These are phyloP conservation scores for Sarcophaga caerulescens DNA, from an alignment of 2,888 invertebrate species.

Conservation along the genomic window DNA sequence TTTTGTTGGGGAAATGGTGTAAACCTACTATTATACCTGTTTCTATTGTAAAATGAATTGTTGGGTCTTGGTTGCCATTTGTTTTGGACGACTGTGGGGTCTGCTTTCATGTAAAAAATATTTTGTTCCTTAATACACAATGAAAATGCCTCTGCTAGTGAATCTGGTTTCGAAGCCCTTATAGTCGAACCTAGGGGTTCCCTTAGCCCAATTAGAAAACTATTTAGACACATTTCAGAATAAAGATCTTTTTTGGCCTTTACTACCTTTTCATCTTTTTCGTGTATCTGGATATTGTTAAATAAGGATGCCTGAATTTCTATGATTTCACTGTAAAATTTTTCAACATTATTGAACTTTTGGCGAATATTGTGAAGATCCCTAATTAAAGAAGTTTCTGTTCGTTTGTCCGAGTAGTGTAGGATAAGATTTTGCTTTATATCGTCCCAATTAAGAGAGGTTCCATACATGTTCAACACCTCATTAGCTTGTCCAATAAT, in stretches of 20 bases:
- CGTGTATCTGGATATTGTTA: constrained; percentile 68
- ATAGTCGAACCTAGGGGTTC: too few relatives aligned
- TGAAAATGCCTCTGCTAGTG: constrained; percentile 58
- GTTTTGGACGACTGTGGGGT: not conserved
- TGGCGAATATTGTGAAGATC: constrained; percentile 62
- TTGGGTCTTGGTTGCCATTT: constrained; percentile 21
- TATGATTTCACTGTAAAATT: constrained; percentile 67
- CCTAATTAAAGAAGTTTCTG: too few relatives aligned
- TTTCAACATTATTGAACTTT: constrained; percentile 59
- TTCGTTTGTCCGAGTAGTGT: too few relatives aligned
- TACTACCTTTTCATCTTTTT: constrained; percentile 61
- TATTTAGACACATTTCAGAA: constrained; percentile 69
- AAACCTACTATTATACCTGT: too few relatives aligned
- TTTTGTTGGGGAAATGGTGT: too few relatives aligned
- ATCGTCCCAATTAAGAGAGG: too few relatives aligned
- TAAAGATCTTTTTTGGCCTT: constrained; percentile 65
- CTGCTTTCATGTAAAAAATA: constrained; percentile 54
- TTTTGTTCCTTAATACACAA: constrained; percentile 69
- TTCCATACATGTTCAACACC: too few relatives aligned
- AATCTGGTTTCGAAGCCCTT: constrained; percentile 42
- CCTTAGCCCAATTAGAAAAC: constrained; percentile 65
- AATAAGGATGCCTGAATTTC: constrained; percentile 68
- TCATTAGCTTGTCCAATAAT: too few relatives aligned
- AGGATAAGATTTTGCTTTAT: too few relatives aligned
- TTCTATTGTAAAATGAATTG: not conserved